These are phyloP conservation scores for Psettodes erumei DNA, from an alignment of 2,113 vertebrate genomes.

Conservation along the genomic window DNA sequence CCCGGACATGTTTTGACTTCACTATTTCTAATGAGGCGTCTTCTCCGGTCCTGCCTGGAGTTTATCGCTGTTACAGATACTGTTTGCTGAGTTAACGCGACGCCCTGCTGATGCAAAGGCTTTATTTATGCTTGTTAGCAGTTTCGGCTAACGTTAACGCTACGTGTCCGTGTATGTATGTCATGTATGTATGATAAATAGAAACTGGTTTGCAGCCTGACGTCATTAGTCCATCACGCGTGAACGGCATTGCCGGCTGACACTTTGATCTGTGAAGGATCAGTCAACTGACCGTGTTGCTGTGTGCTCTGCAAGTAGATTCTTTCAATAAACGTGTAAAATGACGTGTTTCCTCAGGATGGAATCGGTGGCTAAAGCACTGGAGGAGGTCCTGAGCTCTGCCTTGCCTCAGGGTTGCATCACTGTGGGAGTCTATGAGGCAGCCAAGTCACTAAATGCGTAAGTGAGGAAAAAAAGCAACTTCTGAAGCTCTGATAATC, in stretches of 20 bases:
- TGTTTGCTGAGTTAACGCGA: too few species aligned
- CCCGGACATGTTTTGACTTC: not conserved
- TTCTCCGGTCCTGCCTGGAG: too few species aligned
- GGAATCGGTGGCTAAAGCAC: conserved; percentile 90
- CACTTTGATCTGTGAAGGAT: too few species aligned
- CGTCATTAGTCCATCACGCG: not conserved
- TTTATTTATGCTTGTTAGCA: not conserved
- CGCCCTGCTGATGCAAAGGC: not conserved
- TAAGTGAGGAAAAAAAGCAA: conserved; percentile 78
- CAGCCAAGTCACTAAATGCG: conserved; percentile 94
- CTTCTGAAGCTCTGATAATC: not conserved
- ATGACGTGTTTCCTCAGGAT: conserved; percentile 87
- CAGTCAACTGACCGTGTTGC: not conserved
- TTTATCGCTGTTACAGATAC: too few species aligned
- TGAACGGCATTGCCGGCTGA: not conserved
- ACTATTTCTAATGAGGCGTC: too few species aligned
- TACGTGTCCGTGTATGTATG: too few species aligned
- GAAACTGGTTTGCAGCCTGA: conserved; percentile 17
- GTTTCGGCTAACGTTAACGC: not conserved
- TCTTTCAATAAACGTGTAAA: fast-evolving
- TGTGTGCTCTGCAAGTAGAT: not conserved
- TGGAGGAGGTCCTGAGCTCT: conserved; percentile 92
- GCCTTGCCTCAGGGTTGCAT: conserved; percentile 92
- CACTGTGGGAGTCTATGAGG: conserved; percentile 94
- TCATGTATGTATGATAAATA: not conserved